Percentiles rank a stretch among this genome's conserved stretches.
These are phyloP conservation scores for Sminthopsis crassicaudata DNA, from an alignment of 2,113 vertebrate genomes.

Conservation along the genomic window DNA sequence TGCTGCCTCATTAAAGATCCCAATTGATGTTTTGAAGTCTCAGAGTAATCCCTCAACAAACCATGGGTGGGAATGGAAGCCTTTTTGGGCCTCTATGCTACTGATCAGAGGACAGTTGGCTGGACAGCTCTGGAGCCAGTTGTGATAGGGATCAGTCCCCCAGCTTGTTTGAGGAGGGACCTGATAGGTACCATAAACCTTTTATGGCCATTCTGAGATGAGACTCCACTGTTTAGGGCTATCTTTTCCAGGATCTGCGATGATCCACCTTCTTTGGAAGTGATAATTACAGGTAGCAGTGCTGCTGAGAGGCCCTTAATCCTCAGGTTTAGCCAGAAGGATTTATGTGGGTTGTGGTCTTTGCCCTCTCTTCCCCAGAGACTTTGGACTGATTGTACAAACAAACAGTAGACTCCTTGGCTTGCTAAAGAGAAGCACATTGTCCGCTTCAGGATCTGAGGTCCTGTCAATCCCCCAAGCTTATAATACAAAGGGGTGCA, in stretches of 20 bases:
- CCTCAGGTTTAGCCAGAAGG: background rate
- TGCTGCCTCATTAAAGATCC: background rate
- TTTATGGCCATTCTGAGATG: background rate
- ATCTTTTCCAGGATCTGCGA: background rate
- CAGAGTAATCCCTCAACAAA: background rate
- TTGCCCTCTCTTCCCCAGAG: background rate
- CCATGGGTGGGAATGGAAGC: background rate
- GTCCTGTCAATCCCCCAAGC: background rate
- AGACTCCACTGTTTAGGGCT: background rate
- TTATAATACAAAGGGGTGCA: background rate
- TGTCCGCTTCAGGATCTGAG: background rate
- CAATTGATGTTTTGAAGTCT: background rate
- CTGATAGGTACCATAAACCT: background rate
- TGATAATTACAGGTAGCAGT: background rate
- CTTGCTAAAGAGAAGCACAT: background rate
- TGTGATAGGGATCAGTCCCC: background rate
- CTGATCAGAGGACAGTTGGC: background rate
- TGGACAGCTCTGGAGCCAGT: background rate
- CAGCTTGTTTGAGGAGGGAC: background rate
- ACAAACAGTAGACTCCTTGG: background rate
- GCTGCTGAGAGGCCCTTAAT: background rate
- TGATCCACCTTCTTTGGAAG: background rate
- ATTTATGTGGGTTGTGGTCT: background rate
- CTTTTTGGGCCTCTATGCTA: background rate
- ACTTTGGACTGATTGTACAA: background rate